A percentile compares a stretch with the other conserved stretches of the same genome.
Conservation (phyloP, 2,113 vertebrate genomes). For the Sus scrofa region DNA sequence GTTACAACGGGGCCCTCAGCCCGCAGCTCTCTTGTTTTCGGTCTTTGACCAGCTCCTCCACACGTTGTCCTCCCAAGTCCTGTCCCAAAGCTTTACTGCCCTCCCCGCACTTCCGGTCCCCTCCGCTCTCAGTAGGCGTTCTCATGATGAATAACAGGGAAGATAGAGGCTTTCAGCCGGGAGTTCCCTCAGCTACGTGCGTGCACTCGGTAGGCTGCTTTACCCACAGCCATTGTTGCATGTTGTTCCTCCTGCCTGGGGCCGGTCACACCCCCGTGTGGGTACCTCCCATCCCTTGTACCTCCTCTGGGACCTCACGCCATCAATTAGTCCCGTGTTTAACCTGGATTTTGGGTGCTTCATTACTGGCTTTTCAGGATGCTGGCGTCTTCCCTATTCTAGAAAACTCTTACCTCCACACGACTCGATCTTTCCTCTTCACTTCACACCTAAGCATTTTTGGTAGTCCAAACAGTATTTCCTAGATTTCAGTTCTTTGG, state of each 20-base stretch:
- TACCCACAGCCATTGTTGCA: background rate
- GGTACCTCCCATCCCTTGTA: background rate
- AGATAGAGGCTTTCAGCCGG: background rate
- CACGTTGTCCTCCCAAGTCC: background rate
- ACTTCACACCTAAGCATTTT: background rate
- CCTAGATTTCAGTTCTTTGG: background rate
- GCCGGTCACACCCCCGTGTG: background rate
- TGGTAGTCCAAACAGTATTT: background rate
- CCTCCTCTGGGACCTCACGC: background rate
- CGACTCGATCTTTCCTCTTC: background rate
- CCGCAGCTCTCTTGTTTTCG: background rate
- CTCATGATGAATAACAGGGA: background rate
- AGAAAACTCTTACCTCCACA: background rate
- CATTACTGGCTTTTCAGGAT: background rate
- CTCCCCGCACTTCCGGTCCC: background rate
- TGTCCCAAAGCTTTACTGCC: background rate
- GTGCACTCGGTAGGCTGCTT: background rate
- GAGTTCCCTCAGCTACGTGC: background rate
- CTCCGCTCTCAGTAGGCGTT: background rate
- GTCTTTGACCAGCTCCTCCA: background rate
- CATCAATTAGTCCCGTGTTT: background rate
- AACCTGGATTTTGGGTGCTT: background rate
- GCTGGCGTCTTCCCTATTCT: background rate
- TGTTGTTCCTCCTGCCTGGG: background rate
- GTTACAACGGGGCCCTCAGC: background rate